A percentile compares a stretch with the other conserved stretches of the same genome.
Conservation (phyloP, 1,140 invertebrate genomes). For the Brachionus rubens region DNA sequence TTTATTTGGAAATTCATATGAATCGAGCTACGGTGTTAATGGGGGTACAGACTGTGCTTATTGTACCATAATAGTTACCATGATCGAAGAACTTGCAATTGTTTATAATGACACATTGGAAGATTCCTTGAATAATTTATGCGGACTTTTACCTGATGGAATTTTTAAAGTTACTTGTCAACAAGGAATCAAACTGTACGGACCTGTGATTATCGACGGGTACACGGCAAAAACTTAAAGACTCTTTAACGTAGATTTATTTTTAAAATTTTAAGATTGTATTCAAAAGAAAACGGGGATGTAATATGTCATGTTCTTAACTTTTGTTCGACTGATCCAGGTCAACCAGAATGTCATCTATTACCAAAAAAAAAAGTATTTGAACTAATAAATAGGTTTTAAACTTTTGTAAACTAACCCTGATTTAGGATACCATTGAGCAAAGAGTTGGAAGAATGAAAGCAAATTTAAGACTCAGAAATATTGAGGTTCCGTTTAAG, state of each 20-base stretch:
- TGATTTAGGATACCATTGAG: not conserved
- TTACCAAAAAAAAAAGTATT: slow-evolving; percentile 47
- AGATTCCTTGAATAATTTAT: slow-evolving; percentile 51
- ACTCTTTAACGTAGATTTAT: not conserved
- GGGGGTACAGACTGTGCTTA: slow-evolving; percentile 49
- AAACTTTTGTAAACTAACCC: no score
- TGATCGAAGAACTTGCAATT: slow-evolving; percentile 53
- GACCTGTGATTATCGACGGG: slow-evolving; percentile 51
- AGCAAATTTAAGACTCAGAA: not conserved
- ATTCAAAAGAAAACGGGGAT: slow-evolving; percentile 51
- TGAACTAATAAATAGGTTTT: no score
- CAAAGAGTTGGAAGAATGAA: not conserved
- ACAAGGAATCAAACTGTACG: slow-evolving; percentile 48
- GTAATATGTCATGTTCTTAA: slow-evolving; percentile 53
- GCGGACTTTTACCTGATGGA: slow-evolving; percentile 49
- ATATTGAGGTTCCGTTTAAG: not conserved
- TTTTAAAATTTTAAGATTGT: slow-evolving; percentile 48
- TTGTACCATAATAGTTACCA: slow-evolving; percentile 53
- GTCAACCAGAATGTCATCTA: slow-evolving; percentile 49
- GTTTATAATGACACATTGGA: slow-evolving; percentile 54
- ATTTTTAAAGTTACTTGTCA: slow-evolving; percentile 49
- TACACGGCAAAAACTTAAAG: slow-evolving; percentile 46
- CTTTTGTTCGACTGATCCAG: slow-evolving; percentile 50
- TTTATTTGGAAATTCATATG: no score
- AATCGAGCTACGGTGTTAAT: not conserved